These are phyloP conservation scores for Crepidodera aurea DNA, from an alignment of 2,888 invertebrate genomes.

Conservation along the genomic window DNA sequence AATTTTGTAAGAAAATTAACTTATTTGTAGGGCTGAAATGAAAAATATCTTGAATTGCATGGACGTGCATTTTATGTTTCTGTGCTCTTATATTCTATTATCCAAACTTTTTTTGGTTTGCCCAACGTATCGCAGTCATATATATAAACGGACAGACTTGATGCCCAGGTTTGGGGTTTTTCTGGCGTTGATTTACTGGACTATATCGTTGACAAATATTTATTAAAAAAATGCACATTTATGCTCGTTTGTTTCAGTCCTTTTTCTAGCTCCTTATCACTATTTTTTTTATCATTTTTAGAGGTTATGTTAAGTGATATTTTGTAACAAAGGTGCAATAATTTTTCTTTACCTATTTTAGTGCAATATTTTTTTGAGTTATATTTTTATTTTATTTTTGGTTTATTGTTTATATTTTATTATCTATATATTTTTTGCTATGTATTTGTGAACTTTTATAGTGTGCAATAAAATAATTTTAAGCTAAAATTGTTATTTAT, in stretches of 20 bases:
- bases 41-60: neutral
- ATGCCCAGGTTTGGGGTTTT: too few species aligned
- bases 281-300: slow-evolving; percentile 3
- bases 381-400: slow-evolving; percentile 10
- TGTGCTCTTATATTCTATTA: too few species aligned
- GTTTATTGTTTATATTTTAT: slow-evolving; percentile 12
- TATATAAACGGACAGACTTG: too few species aligned
- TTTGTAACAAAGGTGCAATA: slow-evolving; percentile 23
- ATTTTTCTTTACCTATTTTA: slow-evolving; percentile 15
- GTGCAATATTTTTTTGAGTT: slow-evolving; percentile 12
- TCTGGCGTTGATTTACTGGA: too few species aligned
- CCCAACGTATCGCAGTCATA: too few species aligned
- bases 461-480: neutral
- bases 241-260: slow-evolving; percentile 15
- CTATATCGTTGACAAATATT: too few species aligned
- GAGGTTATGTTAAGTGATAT: slow-evolving; percentile 17
- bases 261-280: neutral
- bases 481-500: neutral
- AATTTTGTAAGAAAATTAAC: too few species aligned
- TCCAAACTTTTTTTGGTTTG: too few species aligned
- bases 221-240: neutral
- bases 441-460: neutral
- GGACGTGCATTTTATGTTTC: neutral
- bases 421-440: neutral
- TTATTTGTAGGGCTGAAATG: slow-evolving; percentile 1